These are phyloP conservation scores for Seladonia tumulorum DNA, from an alignment of 2,888 invertebrate genomes.

Conservation along the genomic window DNA sequence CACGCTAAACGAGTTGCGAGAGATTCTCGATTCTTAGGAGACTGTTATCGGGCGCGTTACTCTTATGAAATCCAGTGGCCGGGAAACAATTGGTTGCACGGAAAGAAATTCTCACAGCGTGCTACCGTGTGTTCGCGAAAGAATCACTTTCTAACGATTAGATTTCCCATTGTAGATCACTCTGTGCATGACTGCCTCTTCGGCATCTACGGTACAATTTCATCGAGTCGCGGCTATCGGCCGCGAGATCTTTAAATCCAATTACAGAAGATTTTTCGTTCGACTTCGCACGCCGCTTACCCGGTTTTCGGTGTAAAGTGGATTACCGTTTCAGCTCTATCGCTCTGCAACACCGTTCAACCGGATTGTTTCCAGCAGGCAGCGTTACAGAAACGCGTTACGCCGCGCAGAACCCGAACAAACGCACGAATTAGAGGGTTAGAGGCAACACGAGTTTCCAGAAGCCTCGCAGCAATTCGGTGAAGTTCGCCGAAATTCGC, in stretches of 20 bases:
- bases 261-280: slow-evolving; percentile 2
- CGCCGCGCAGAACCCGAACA: slow-evolving; percentile 20
- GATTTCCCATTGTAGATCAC: slow-evolving; percentile 9
- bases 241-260: not conserved
- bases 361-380: not conserved
- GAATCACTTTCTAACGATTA: slow-evolving; percentile 13
- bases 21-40: not conserved
- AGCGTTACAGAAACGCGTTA: not conserved
- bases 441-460: slow-evolving; percentile 17
- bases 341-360: not conserved
- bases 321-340: slow-evolving; percentile 2
- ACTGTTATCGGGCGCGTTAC: not conserved
- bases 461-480: not conserved
- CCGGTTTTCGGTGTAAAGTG: not conserved
- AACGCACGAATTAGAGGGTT: slow-evolving; percentile 42
- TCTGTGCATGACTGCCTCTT: slow-evolving; percentile 13
- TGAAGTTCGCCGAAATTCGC: not conserved
- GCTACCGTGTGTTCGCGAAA: not conserved
- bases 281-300: not conserved
- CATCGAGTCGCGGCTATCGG: not conserved
- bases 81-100: not conserved
- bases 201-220: not conserved
- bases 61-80: not conserved
- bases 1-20: not conserved
- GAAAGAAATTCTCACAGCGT: not conserved